phyloP scores from a whole-genome alignment of 2,113 vertebrate species.

The Cervus canadensis region DNA sequence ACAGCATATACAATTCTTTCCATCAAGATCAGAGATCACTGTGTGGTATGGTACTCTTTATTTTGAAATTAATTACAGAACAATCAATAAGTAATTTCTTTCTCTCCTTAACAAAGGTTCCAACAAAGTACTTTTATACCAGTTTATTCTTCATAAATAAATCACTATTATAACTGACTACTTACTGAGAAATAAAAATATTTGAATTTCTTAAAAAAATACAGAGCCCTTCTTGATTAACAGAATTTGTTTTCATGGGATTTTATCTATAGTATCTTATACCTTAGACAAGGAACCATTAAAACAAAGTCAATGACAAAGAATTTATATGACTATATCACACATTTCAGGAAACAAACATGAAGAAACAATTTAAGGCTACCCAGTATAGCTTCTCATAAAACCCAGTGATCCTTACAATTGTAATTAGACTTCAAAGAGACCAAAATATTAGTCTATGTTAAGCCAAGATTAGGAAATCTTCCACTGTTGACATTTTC shows the following conservation, averaged over 20 bases:
- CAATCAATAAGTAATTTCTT: slow-evolving; percentile 12
- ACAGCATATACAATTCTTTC: not conserved
- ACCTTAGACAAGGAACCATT: not conserved
- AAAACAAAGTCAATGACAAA: slow-evolving; percentile 27
- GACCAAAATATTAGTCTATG: slow-evolving; percentile 11
- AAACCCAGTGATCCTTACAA: slow-evolving; percentile 62
- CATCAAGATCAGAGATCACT: not conserved
- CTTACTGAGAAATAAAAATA: slow-evolving; percentile 34
- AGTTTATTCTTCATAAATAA: slow-evolving; percentile 36
- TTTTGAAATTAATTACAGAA: slow-evolving; percentile 46
- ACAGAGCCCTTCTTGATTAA: slow-evolving; percentile 6
- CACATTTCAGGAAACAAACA: slow-evolving; percentile 29
- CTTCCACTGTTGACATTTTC: slow-evolving; percentile 74
- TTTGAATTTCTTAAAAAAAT: slow-evolving; percentile 5
- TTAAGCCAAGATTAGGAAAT: slow-evolving; percentile 14
- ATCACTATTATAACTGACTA: not conserved
- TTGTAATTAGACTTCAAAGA: slow-evolving; percentile 52
- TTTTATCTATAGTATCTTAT: slow-evolving; percentile 20
- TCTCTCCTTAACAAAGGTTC: slow-evolving; percentile 28
- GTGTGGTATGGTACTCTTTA: not conserved
- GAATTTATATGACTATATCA: not conserved
- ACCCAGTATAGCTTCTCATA: not conserved
- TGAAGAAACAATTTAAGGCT: slow-evolving; percentile 60
- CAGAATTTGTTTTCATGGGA: slow-evolving; percentile 20
- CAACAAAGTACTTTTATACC: not conserved